phyloP scores from a whole-genome alignment of 2,888 invertebrate species.

The Amiota minor region DNA sequence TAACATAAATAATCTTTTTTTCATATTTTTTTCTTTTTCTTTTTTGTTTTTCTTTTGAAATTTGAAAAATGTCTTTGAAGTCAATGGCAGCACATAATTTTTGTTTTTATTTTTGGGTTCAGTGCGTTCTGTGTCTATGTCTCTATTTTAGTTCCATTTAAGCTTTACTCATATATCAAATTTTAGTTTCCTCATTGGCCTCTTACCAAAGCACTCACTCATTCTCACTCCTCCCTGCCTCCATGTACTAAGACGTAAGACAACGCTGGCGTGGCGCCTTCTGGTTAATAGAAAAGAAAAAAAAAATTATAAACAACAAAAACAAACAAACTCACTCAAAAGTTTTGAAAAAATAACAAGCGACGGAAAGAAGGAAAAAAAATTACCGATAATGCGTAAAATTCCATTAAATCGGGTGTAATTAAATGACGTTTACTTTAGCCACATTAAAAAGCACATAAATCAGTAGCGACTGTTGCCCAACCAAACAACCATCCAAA shows the following conservation, averaged over 20 bases:
- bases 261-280: conserved; percentile 13
- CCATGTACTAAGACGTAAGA: too few species aligned
- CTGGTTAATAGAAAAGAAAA: not conserved
- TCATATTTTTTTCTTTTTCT: not conserved
- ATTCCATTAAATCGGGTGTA: conserved; percentile 72
- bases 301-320: conserved; percentile 2
- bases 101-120: too few species aligned
- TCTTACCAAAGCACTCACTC: conserved; percentile 35
- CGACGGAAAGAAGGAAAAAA: conserved; percentile 37
- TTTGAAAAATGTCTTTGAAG: conserved; percentile 4
- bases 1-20: too few species aligned
- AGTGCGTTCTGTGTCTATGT: too few species aligned
- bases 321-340: not conserved
- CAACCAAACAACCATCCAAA: conserved; percentile 30
- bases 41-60: not conserved
- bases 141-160: too few species aligned
- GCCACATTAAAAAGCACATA: conserved; percentile 72
- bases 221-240: too few species aligned
- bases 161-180: too few species aligned
- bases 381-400: conserved; percentile 69
- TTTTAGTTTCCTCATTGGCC: conserved; percentile 39
- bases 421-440: conserved; percentile 73
- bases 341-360: too few species aligned
- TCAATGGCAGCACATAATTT: not conserved
- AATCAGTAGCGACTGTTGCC: conserved; percentile 63